A percentile compares a stretch with the other conserved stretches of the same genome.
These are phyloP conservation scores for Trachelus troglodyta DNA, from an alignment of 2,888 invertebrate genomes.

Conservation along the genomic window DNA sequence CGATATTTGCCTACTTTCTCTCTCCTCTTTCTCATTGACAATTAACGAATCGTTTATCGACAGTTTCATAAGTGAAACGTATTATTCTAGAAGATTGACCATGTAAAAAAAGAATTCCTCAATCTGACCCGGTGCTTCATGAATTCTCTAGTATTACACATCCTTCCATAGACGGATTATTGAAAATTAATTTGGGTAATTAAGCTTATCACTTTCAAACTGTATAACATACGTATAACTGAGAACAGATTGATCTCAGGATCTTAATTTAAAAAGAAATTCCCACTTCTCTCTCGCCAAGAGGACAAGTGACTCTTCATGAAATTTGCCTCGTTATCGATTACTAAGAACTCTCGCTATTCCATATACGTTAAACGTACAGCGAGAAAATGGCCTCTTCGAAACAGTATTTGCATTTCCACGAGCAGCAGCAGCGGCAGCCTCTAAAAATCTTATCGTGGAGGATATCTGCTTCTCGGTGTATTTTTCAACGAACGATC, in stretches of 20 bases:
- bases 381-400: not conserved
- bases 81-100: not conserved
- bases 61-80: not conserved
- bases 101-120: not conserved
- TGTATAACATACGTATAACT: not conserved
- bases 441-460: conserved; percentile 47
- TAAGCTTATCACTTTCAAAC: not conserved
- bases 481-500: conserved; percentile 51
- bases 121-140: not conserved
- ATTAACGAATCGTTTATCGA: not conserved
- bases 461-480: conserved; percentile 52
- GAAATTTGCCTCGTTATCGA: not conserved
- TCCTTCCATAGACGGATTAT: not conserved
- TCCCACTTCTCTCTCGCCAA: not conserved
- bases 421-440: not conserved
- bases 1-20: not conserved
- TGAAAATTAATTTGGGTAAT: not conserved
- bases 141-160: not conserved
- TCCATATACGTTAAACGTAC: not conserved
- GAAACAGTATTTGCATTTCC: not conserved
- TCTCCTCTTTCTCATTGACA: not conserved
- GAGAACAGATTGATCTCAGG: not conserved
- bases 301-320: not conserved
- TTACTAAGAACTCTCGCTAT: not conserved
- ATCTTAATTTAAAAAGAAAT: not conserved